Conservation (phyloP, 2,797 vertebrate species). For the Phrynocephalus forsythii region DNA sequence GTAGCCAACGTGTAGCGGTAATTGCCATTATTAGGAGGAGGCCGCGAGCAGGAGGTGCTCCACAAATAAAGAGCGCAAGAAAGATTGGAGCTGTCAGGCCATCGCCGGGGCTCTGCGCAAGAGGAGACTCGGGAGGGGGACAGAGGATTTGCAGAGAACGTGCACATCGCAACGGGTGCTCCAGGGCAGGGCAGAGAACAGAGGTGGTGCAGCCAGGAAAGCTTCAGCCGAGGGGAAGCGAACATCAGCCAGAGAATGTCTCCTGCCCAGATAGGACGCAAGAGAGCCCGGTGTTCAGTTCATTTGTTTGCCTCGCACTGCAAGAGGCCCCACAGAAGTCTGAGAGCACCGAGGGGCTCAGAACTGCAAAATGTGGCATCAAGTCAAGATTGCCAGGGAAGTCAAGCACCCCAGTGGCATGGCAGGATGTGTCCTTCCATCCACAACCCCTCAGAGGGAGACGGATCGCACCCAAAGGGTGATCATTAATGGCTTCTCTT, state of each 20-base stretch:
- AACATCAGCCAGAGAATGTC: background rate
- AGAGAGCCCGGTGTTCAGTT: background rate
- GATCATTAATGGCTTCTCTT: too few species aligned
- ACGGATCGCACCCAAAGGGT: too few species aligned
- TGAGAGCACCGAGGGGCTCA: too few species aligned
- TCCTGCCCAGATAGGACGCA: background rate
- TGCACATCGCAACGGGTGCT: too few species aligned
- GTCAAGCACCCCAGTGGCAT: too few species aligned
- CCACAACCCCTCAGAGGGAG: too few species aligned
- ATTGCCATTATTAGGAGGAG: constrained; percentile 71
- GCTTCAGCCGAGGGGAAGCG: background rate
- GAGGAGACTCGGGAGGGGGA: background rate
- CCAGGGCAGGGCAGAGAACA: too few species aligned
- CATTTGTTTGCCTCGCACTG: too few species aligned
- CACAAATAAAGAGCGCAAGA: constrained; percentile 50
- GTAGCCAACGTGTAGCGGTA: constrained; percentile 66
- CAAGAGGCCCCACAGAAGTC: too few species aligned
- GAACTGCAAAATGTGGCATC: background rate
- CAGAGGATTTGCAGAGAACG: background rate
- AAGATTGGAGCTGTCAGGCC: constrained; percentile 27
- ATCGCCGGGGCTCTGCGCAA: accelerated
- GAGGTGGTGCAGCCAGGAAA: background rate
- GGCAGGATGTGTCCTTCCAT: too few species aligned
- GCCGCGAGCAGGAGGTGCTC: constrained; percentile 36
- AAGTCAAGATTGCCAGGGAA: too few species aligned